Evolutionary conservation across 2,797 vertebrate species (phyloP), one percentile per base, ranked within the genome.

Genomic region (Amniataba percoides): DNA sequence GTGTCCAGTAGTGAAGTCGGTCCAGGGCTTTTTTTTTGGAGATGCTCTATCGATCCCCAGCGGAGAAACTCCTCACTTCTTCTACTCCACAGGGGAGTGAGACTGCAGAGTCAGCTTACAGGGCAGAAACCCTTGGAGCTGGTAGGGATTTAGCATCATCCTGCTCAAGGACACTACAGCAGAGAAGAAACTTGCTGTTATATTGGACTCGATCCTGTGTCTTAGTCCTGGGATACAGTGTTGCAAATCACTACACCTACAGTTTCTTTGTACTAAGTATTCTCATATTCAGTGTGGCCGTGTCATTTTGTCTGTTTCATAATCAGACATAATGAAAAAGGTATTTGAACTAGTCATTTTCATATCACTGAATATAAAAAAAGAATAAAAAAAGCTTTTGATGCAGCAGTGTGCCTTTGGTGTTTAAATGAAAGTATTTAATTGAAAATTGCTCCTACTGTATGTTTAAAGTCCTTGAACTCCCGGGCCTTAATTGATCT

Each of bases 161-260:
- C 61, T 77, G 62, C 82, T 86, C 80, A 88, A 87, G 80, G 80
- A 88, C 82, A 79, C 60, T 71, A 69, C 49, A 75, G 72, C 85
- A 86, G 40, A 62, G 62, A 74, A 51, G 67, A 71, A 53, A 58
- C 56, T 66, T 59, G 49, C 42, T 48, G 31, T 52, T 80, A 49
- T 53, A 69, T 34, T 56, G 49, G 64, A 11, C 67, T 46, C 71
- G 58, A 70, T 76, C 46, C 21, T 0, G 1, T 10, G 53, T 51
- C n/a, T 64, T 82, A 25, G 55, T 46, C 31, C 34, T 40, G 27
- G 23, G 31, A 40, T 40, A 62, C 45, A n/a, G 40, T 72, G 45
- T 57, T 67, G 51, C 58, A 73, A 71, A 69, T 76, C 48, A 10
- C 43, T 43, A 31, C 12, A 19, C 7, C 11, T 25, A 15, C 34